Base-by-base conservation (phyloP, 2,888 invertebrate species). In the Caradrina kadenii region DNA sequence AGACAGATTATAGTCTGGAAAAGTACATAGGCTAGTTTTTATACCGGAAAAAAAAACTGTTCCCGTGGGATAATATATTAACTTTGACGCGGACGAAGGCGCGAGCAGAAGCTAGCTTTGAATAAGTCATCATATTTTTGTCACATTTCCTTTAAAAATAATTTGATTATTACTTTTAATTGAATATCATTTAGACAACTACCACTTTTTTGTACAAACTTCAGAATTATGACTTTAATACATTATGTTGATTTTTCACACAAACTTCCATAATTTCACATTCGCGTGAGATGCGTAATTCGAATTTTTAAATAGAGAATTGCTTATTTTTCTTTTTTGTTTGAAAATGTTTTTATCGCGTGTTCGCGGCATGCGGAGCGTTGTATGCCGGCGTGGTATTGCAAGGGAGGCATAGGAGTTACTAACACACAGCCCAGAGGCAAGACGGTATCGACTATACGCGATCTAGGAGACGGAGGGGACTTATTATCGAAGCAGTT, bases 381-480 rank as follows among this genome's bases (percentile, higher is more conserved):
- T 31, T 13, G 21, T 52, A 11, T 31, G 71, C 53, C 55, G 49
- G 69, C 82, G 82, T 82, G 69, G 64, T 52, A 50, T n/a, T 79
- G 49, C 64, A 42, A 22, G 69, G 62, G 53, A 59, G 66, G 82
- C 77, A 42, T 80, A 76, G 77, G 85, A 76, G 65, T 66, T 69
- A 83, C 83, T 83, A 65, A 58, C 58, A 55, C 53, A 62, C 67
- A 55, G 74, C 70, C 68, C 53, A 68, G 61, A 69, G 54, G 35
- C 50, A 72, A 72, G 67, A 68, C 61, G 68, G 45, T 83, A 83
- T 83, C 83, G 83, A 83, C 81, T 83, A 83, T 75, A 83, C 74
- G 79, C 61, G 69, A 66, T 76, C 83, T 83, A 72, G 83, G 85
- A 83, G 45, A 83, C 83, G 75, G 72, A 58, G 71, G 77, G 81